Base-by-base conservation (phyloP, 2,888 invertebrate genomes). In the Thysanoteuthis rhombus region DNA sequence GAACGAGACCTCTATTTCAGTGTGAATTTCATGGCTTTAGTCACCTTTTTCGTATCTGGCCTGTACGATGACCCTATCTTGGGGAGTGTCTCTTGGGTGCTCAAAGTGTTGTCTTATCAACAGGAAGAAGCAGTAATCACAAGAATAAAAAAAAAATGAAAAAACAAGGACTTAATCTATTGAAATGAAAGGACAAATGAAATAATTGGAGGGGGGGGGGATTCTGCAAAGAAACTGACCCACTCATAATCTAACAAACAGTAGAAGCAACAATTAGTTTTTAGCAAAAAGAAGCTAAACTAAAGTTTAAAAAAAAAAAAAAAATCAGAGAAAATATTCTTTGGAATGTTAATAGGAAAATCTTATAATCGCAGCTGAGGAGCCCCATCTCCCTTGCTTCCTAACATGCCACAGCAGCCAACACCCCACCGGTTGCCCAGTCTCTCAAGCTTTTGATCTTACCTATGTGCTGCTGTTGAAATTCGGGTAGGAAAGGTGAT, bases 311-410 rank as follows among this genome's bases (percentile, higher is more conserved):
- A 16, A 16, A n/a, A 8, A n/a, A 32, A 75, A n/a, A 75, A 75
- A 36, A 32, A 32, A 58, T 32, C 28, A 8, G 32, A 58, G 28
- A 58, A 75, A n/a, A 75, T 12, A n/a, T 75, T 75, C 75, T 75
- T 75, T 75, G 75, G 75, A 75, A 75, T 75, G 75, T 75, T 75
- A 75, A 75, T 75, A 75, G 75, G n/a, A 75, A 75, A n/a, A 75
- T 75, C 32, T 75, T 75, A 52, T 52, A 52, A 75, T 75, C 75
- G 8, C n/a, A 75, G 75, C 75, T n/a, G 75, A 75, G 75, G 75
- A n/a, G n/a, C n/a, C 52, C 52, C 52, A 52, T 75, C 75, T 75
- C 75, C n/a, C 10, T 8, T n/a, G 32, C 75, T n/a, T 75, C 32
- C 75, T n/a, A 32, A 1, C n/a, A 32, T n/a, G 32, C 32, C 75